These are phyloP conservation scores for Lates calcarifer DNA, from an alignment of 2,113 vertebrate genomes.

Conservation along the genomic window DNA sequence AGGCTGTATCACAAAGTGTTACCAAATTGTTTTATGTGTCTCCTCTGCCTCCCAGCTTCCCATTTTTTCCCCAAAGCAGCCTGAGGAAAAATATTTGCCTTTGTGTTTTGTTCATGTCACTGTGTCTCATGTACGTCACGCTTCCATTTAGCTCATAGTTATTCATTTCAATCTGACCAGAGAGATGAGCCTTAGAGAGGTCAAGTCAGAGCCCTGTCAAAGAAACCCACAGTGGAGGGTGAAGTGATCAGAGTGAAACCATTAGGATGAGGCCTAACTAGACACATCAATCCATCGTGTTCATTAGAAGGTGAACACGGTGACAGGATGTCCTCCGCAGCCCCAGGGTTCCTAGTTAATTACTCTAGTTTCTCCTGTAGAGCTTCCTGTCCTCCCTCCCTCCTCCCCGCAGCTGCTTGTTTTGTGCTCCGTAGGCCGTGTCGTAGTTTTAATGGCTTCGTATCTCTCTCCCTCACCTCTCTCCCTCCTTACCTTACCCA, in stretches of 20 bases:
- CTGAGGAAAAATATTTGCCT: background rate
- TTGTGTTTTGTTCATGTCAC: constrained; percentile 43
- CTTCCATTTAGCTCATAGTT: constrained; percentile 30
- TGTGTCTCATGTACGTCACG: constrained; percentile 2
- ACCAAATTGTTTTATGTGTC: background rate
- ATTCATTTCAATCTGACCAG: constrained; percentile 5
- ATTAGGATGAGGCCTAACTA: constrained; percentile 50
- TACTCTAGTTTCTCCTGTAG: constrained; percentile 55
- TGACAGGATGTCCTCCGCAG: constrained; percentile 59
- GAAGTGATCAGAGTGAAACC: constrained; percentile 42
- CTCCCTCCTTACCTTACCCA: constrained; percentile 54
- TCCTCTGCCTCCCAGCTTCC: background rate
- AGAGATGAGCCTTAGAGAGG: constrained; percentile 44
- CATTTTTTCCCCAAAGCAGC: background rate
- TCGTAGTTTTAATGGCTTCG: constrained; percentile 74
- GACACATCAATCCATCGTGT: constrained; percentile 68
- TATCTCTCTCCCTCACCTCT: constrained; percentile 72
- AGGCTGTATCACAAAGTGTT: background rate
- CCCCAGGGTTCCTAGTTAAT: constrained; percentile 69
- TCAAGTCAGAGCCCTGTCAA: constrained; percentile 41
- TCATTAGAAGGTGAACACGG: constrained; percentile 62
- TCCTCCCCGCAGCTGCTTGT: constrained; percentile 59
- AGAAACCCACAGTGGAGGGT: background rate
- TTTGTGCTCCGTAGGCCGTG: constrained; percentile 52
- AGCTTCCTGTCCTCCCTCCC: constrained; percentile 35